Base-by-base conservation (phyloP, 2,797 vertebrate species). In the Melanotaenia maccullochi region DNA sequence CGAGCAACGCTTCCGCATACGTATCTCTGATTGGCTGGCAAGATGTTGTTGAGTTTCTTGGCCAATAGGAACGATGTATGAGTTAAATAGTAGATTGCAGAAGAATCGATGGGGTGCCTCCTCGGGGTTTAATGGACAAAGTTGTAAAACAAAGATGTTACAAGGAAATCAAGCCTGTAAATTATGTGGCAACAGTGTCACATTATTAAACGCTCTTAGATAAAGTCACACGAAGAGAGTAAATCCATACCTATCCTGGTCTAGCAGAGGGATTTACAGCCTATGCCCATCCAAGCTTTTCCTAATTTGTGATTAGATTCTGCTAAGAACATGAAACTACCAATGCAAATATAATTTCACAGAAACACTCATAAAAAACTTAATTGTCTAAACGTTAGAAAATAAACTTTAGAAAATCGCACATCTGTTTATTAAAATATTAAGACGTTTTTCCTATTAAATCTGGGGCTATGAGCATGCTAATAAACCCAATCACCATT, bases 1-100 rank as follows among this genome's bases (percentile, higher is more conserved):
- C 1, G 2, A 0, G 0, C 9, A 9, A 1, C 0, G 54, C 22
- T 35, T 69, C 47, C 44, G 3, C 22, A 5, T n/a, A 16, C 0
- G 35, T 13, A 5, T 0, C 60, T 54, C 9, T 86, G 80, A 91
- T 90, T 90, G 83, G 89, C 51, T 81, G 12, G 2, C 5, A 1
- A 0, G 0, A 2, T 16, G 2, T 24, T 47, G n/a, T 3, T 62
- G 44, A 24, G 24, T 0, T 9, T 28, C 0, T 0, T 3, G 68
- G 64, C 85, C 87, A 88, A 88, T 87, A 58, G 65, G 0, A 56
- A 40, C 5, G 0, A 54, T 49, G 44, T 11, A 16, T n/a, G 68
- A 12, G 22, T 3, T 0, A 6, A 60, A n/a, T 1, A 3, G 64
- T 81, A 0, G 83, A 87, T 75, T 9, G 67, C 78, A 60, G 85